Percentiles rank a stretch among this genome's conserved stretches.
phyloP scores from a whole-genome alignment of 2,888 invertebrate genomes.

The Troides oblongomaculatus region DNA sequence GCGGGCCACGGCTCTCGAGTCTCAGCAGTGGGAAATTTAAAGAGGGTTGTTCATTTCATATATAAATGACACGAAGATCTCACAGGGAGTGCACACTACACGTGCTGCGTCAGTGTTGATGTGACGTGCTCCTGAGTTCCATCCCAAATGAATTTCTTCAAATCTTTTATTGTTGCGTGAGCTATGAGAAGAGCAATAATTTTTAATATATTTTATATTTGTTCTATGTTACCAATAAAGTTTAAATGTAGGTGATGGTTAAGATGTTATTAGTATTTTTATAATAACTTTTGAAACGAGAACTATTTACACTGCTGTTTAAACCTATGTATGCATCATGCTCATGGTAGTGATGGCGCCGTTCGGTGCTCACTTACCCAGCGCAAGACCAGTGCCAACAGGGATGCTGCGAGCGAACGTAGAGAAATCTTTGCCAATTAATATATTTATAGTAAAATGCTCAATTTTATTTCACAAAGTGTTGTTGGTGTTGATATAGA shows the following conservation, averaged over 20 bases:
- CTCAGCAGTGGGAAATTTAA: too few relatives aligned
- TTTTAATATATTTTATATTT: conserved; percentile 8
- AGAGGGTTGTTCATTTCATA: too few relatives aligned
- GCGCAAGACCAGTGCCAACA: not conserved
- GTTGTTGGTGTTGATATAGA: conserved; percentile 49
- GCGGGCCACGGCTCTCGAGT: too few relatives aligned
- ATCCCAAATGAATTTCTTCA: not conserved
- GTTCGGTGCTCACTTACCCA: not conserved
- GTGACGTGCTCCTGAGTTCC: not conserved
- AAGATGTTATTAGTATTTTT: conserved; percentile 20
- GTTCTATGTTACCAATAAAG: conserved; percentile 37
- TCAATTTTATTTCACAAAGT: conserved; percentile 63
- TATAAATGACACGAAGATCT: not conserved
- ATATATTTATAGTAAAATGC: conserved; percentile 50
- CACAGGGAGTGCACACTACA: not conserved
- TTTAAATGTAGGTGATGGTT: conserved; percentile 38
- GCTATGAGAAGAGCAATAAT: conserved; percentile 2
- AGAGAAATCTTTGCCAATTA: conserved; percentile 15
- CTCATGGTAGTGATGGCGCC: conserved; percentile 9
- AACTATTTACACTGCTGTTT: conserved; percentile 4
- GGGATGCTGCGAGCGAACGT: not conserved
- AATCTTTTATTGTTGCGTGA: not conserved
- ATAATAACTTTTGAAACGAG: not conserved
- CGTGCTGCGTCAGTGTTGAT: too few relatives aligned
- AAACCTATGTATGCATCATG: conserved; percentile 1